Percentiles rank a stretch among this genome's conserved stretches.
These are phyloP conservation scores for Armadillidium nasatum DNA, from an alignment of 1,140 invertebrate species.

Conservation along the genomic window DNA sequence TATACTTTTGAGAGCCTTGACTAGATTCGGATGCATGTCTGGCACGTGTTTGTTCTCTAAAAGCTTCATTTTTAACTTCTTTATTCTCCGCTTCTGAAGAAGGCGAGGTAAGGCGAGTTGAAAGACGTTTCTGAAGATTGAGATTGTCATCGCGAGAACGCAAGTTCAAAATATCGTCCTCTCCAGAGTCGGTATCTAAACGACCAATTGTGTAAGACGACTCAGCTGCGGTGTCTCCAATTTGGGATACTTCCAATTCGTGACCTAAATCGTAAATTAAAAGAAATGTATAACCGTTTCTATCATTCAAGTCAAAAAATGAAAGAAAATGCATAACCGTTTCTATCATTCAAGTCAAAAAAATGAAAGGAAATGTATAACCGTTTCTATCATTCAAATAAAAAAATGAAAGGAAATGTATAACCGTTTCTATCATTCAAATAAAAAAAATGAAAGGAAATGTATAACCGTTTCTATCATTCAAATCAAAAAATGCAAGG, in stretches of 20 bases:
- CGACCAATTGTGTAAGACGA: conserved; percentile 80
- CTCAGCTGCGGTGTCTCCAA: conserved; percentile 69
- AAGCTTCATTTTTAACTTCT: conserved; percentile 26
- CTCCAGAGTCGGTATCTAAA: conserved; percentile 69
- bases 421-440: too few species aligned
- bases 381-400: too few species aligned
- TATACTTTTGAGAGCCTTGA: conserved; percentile 33
- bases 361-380: background rate
- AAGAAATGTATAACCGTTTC: background rate
- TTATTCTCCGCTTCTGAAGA: conserved; percentile 3
- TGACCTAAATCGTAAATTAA: conserved; percentile 62
- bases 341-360: too few species aligned
- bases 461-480: too few species aligned
- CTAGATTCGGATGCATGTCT: conserved; percentile 33
- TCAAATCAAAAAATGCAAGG: background rate
- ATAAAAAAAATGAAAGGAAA: background rate
- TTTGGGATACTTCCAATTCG: conserved; percentile 70
- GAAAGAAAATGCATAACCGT: background rate
- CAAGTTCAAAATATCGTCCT: conserved; percentile 66
- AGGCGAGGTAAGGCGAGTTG: conserved; percentile 20
- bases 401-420: background rate
- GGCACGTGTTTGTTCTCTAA: conserved; percentile 19
- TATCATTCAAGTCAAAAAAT: background rate
- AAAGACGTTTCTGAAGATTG: conserved; percentile 23
- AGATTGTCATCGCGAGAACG: conserved; percentile 56